phyloP scores from a whole-genome alignment of 2,797 vertebrate species.

The Enteromius viviparus region DNA sequence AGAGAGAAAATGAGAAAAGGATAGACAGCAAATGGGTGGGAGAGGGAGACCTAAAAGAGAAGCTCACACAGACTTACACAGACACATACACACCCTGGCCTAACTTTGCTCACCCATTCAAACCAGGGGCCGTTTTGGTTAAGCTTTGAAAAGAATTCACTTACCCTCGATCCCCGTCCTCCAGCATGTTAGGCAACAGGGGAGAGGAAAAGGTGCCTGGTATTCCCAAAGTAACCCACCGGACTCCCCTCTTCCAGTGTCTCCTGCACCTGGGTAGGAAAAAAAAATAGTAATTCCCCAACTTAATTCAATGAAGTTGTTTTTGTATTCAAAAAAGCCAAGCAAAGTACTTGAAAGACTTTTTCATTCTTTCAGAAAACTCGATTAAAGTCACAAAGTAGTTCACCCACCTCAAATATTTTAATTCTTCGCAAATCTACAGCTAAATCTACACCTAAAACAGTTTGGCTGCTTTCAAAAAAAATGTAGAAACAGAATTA shows the following conservation, averaged over 20 bases:
- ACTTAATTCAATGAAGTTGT: conserved; percentile 51
- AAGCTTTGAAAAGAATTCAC: conserved; percentile 66
- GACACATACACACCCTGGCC: conserved; percentile 62
- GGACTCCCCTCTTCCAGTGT: conserved; percentile 50
- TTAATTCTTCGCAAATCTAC: conserved; percentile 49
- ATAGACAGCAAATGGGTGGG: conserved; percentile 48
- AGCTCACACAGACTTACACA: conserved; percentile 48
- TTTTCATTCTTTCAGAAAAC: conserved; percentile 51
- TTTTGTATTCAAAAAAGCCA: conserved; percentile 51
- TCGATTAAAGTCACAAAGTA: conserved; percentile 54
- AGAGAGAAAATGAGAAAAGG: conserved; percentile 46
- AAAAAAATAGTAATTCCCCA: conserved; percentile 31
- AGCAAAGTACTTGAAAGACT: conserved; percentile 38
- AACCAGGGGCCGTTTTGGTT: conserved; percentile 69
- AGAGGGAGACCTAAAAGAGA: conserved; percentile 43
- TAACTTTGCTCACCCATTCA: conserved; percentile 64
- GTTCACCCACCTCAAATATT: conserved; percentile 54
- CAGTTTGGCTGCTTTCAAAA: conserved; percentile 46
- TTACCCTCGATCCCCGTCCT: conserved; percentile 69
- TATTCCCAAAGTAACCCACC: conserved; percentile 55
- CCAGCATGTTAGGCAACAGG: conserved; percentile 61
- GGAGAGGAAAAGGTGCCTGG: conserved; percentile 54
- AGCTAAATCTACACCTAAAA: conserved; percentile 53
- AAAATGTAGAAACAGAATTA: conserved; percentile 50
- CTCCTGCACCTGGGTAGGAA: conserved; percentile 53